Percentiles rank a stretch among this genome's conserved stretches.
phyloP scores from a whole-genome alignment of 2,797 vertebrate species.

The Crax fasciolata region DNA sequence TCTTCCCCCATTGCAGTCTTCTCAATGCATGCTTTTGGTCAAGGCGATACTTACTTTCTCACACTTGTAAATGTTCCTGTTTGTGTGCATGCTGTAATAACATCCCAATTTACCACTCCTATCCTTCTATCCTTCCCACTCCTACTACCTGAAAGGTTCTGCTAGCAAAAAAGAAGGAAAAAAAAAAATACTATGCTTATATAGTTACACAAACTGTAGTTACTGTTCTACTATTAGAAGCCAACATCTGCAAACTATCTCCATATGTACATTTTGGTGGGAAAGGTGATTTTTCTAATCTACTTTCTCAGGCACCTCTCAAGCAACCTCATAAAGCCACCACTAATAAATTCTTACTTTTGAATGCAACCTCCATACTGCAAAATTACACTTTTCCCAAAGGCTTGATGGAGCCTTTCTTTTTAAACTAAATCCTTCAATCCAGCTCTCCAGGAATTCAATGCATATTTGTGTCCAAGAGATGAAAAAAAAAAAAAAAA shows the following conservation, averaged over 20 bases:
- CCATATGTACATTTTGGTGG: not conserved
- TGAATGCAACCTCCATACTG: not conserved
- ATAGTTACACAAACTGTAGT: not conserved
- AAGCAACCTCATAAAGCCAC: slow-evolving; percentile 43
- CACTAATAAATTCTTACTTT: slow-evolving; percentile 52
- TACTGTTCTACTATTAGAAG: slow-evolving; percentile 14
- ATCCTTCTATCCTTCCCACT: not conserved
- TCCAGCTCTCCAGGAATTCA: slow-evolving; percentile 1
- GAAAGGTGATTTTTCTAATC: slow-evolving; percentile 48
- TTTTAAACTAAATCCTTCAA: not conserved
- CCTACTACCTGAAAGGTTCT: not conserved
- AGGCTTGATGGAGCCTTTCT: not conserved
- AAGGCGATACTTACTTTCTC: slow-evolving; percentile 53
- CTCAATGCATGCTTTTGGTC: slow-evolving; percentile 66
- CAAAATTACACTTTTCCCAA: not conserved
- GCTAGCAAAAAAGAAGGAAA: slow-evolving; percentile 16
- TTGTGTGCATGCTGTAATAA: not conserved
- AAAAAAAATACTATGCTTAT: not conserved
- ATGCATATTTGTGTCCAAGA: not conserved
- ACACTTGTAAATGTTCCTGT: slow-evolving; percentile 58
- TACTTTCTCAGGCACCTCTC: slow-evolving; percentile 34
- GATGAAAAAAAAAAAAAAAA: not conserved
- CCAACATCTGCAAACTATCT: slow-evolving; percentile 56
- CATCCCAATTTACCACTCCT: slow-evolving; percentile 33
- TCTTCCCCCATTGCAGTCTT: not conserved